Evolutionary conservation across 1,140 invertebrate genomes (phyloP), one percentile per base, ranked within the genome.

Genomic region (Trichonephila inaurata): DNA sequence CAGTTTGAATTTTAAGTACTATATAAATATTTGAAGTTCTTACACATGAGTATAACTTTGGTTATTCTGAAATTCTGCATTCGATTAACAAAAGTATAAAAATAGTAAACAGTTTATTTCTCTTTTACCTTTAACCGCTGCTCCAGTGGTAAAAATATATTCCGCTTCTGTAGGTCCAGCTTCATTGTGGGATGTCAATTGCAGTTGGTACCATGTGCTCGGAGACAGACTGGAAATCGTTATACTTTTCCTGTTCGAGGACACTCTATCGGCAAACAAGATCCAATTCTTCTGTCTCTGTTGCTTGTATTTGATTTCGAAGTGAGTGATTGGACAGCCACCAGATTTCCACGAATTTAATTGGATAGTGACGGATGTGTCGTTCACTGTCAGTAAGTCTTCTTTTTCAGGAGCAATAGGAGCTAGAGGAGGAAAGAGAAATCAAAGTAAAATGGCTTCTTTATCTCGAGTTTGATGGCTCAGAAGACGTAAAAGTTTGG

Each of bases 241-340:
- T 12, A 94, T 83, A 77, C 93, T 94, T 33, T 94, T 94, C 51
- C 83, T 83, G n/a, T 94, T 94, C 1, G 87, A 86, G 8, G 93
- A 94, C 14, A 93, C 88, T 21, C 94, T 77, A 64, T 94, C 94
- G n/a, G 87, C 89, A 24, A 88, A 91, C 21, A 91, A 28, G 28
- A 91, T 86, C 94, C 94, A 94, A 14, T 92, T 91, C 51, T 94
- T 91, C 86, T 94, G 66, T 40, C 66, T 24, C 77, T 91, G 91
- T 18, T 93, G 89, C 72, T 92, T 92, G 91, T 94, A 86, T 40
- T 93, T 86, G 18, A 94, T 93, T 62, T 92, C 87, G 51, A 94
- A 99, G 95, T 98, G 98, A 69, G 98, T 97, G 97, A 99, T 99
- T 6, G 98, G 98, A 96, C 99, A 99, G 62, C 98, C 98, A 92